Conservation (phyloP, 2,113 vertebrate species). For the Sardina pilchardus region DNA sequence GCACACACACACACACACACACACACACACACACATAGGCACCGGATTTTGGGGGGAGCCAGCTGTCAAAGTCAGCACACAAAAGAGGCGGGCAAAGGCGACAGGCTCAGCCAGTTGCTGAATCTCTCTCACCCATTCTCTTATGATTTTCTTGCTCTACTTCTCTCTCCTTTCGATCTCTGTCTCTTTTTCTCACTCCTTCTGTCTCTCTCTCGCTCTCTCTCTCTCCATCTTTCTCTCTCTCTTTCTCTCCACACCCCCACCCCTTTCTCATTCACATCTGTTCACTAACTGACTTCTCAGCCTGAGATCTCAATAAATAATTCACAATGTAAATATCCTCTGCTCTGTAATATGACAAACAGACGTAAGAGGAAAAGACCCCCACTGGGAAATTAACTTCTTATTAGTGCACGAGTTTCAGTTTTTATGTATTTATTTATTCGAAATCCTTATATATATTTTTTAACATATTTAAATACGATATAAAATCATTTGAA, state of each 20-base stretch:
- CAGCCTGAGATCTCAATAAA: neutral
- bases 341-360: conserved; percentile 3
- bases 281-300: conserved; percentile 6
- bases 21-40: neutral
- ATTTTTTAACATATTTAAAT: too few species aligned
- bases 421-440: too few species aligned
- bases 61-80: conserved; percentile 7
- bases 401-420: neutral
- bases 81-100: neutral
- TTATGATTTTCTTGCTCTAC: neutral
- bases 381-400: neutral
- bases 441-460: too few species aligned
- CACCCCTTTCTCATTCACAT: conserved; percentile 6
- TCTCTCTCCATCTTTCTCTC: conserved; percentile 16
- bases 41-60: neutral
- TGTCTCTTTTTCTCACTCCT: neutral
- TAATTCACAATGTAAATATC: conserved; percentile 12
- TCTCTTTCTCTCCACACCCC: neutral
- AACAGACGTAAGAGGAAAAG: neutral
- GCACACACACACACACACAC: neutral
- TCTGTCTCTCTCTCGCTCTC: conserved; percentile 9
- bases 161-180: neutral
- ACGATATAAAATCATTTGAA: too few species aligned
- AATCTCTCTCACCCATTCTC: neutral
- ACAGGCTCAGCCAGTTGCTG: neutral